Evolutionary conservation across 2,797 vertebrate genomes (phyloP).

Genomic region (Pseudotriccus pelzelni): DNA sequence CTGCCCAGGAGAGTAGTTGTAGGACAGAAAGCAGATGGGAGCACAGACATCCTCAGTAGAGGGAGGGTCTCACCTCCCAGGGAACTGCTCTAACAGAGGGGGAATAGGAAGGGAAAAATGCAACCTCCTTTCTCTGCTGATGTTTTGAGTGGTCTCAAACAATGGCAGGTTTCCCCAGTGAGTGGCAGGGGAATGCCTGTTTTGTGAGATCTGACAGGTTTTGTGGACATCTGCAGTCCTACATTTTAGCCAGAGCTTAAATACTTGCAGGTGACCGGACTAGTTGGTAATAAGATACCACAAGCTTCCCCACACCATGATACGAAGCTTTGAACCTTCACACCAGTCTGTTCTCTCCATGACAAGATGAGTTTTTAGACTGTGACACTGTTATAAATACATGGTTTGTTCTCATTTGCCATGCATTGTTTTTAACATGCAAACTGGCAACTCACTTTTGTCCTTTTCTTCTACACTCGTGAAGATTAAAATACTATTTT

Average conservation of each 20-base stretch:
- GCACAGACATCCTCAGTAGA: background rate
- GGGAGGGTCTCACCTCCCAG: background rate
- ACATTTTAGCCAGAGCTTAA: background rate
- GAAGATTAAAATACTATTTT: constrained; percentile 10
- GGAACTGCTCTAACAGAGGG: background rate
- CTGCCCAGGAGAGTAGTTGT: accelerated
- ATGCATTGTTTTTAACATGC: background rate
- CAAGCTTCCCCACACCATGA: background rate
- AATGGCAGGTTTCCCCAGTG: background rate
- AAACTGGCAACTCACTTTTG: background rate
- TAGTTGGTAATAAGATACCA: background rate
- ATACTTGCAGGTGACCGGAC: background rate
- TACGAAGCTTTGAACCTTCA: background rate
- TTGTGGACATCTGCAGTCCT: background rate
- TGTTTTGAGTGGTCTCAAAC: background rate
- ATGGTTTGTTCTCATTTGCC: background rate
- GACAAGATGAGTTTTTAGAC: background rate
- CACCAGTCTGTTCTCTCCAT: background rate
- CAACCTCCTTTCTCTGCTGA: background rate
- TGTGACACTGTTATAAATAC: background rate
- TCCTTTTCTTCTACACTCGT: background rate
- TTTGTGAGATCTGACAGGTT: background rate
- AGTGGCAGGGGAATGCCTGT: background rate
- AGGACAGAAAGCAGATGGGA: background rate
- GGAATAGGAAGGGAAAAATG: accelerated